Conservation (phyloP, 2,888 invertebrate species). For the Apamea anceps region DNA sequence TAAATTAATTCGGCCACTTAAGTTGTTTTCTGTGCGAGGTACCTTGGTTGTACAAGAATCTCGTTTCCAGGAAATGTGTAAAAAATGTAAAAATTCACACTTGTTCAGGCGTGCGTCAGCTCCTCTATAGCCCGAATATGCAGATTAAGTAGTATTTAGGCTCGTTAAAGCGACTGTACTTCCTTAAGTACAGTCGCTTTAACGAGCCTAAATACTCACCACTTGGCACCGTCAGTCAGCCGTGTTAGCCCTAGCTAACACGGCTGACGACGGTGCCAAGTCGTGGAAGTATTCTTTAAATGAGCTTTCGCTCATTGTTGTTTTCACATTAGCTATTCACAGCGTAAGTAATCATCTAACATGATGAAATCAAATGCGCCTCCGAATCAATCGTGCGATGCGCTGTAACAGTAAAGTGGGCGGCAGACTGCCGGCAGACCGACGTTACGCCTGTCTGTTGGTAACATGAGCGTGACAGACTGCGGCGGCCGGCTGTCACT, state of each 20-base stretch:
- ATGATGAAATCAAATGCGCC: slow-evolving; percentile 6
- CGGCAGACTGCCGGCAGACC: slow-evolving; percentile 27
- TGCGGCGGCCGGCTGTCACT: slow-evolving; percentile 5
- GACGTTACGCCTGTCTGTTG: background rate
- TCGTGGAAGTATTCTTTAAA: slow-evolving; percentile 2
- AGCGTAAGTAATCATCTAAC: background rate
- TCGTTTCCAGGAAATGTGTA: background rate
- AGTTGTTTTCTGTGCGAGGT: slow-evolving; percentile 14
- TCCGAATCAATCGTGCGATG: slow-evolving; percentile 9
- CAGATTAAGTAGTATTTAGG: slow-evolving; percentile 1
- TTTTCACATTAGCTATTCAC: slow-evolving; percentile 6
- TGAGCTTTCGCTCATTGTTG: background rate
- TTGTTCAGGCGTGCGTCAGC: background rate
- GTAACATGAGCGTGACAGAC: slow-evolving; percentile 20
- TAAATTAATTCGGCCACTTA: slow-evolving; percentile 25
- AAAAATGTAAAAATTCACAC: background rate
- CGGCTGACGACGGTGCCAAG: background rate
- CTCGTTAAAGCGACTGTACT: background rate
- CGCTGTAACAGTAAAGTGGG: slow-evolving; percentile 9
- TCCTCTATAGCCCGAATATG: background rate
- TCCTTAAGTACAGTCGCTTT: no score
- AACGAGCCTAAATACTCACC: no score
- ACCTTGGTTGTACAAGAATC: background rate
- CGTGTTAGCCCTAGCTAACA: no score
- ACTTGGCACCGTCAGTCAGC: no score